Percentiles rank a stretch among this genome's conserved stretches.
These are phyloP conservation scores for Nipponia nippon DNA, from an alignment of 2,113 vertebrate species.

Conservation along the genomic window DNA sequence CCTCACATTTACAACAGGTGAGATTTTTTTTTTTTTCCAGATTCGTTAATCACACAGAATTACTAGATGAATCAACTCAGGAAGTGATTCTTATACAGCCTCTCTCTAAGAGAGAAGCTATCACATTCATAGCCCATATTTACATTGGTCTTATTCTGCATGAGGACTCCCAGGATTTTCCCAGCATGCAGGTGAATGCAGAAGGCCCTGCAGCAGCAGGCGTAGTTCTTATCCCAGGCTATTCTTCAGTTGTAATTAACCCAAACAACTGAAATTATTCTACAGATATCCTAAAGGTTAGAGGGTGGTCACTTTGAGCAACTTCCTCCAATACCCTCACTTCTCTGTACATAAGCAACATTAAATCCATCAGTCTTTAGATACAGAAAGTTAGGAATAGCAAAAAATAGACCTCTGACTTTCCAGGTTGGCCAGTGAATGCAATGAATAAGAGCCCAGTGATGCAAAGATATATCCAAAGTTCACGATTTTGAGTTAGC, in stretches of 20 bases:
- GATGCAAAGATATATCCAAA: not conserved
- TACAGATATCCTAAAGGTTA: not conserved
- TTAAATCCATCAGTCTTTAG: not conserved
- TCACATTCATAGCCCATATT: not conserved
- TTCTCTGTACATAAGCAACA: not conserved
- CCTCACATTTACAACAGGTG: not conserved
- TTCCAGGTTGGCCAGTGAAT: not conserved
- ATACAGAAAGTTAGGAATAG: not conserved
- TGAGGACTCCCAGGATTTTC: not conserved
- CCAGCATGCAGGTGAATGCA: not conserved
- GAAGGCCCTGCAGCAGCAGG: not conserved
- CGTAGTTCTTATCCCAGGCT: not conserved
- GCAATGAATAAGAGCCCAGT: rapidly evolving
- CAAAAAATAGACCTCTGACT: not conserved
- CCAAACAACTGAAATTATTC: not conserved
- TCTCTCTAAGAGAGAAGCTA: not conserved
- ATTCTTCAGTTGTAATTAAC: not conserved
- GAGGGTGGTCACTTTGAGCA: not conserved
- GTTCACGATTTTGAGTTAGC: rapidly evolving
- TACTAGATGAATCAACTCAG: not conserved
- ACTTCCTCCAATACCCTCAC: not conserved
- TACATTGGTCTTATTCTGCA: not conserved
- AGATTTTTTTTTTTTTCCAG: not conserved
- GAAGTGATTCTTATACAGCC: not conserved
- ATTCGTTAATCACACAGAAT: not conserved